phyloP scores from a whole-genome alignment of 2,113 vertebrate species.

The Falco punctatus region DNA sequence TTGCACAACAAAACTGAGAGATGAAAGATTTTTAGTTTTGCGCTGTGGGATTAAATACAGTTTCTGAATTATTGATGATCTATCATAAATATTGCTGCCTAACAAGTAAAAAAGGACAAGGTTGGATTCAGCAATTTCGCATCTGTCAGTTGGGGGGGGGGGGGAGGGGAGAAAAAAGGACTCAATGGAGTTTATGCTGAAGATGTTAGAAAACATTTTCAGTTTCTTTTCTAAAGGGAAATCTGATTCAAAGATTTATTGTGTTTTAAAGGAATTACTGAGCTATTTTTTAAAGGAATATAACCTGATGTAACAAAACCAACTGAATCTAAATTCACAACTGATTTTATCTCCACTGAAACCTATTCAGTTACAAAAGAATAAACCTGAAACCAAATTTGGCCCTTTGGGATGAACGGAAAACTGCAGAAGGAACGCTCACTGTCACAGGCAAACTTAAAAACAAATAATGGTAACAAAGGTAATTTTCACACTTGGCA shows the following conservation, averaged over 20 bases:
- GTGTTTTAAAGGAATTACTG: background rate
- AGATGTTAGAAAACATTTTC: constrained; percentile 26
- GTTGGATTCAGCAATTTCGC: background rate
- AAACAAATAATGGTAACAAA: background rate
- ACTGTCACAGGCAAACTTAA: background rate
- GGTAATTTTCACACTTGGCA: background rate
- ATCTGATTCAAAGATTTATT: background rate
- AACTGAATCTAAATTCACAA: background rate
- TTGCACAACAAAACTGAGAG: background rate
- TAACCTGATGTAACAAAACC: background rate
- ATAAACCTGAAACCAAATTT: background rate
- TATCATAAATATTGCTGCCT: background rate
- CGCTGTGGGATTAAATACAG: background rate
- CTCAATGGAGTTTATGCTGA: background rate
- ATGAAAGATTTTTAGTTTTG: background rate
- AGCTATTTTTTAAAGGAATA: background rate
- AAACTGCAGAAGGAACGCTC: background rate
- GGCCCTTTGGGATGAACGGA: background rate
- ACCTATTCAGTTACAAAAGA: background rate
- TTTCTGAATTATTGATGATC: background rate
- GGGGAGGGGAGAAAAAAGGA: background rate
- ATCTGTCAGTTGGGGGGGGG: background rate
- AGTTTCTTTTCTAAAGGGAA: background rate
- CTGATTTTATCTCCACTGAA: background rate
- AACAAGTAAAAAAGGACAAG: background rate